These are phyloP conservation scores for Centroberyx gerrardi DNA, from an alignment of 2,797 vertebrate genomes.

Conservation along the genomic window DNA sequence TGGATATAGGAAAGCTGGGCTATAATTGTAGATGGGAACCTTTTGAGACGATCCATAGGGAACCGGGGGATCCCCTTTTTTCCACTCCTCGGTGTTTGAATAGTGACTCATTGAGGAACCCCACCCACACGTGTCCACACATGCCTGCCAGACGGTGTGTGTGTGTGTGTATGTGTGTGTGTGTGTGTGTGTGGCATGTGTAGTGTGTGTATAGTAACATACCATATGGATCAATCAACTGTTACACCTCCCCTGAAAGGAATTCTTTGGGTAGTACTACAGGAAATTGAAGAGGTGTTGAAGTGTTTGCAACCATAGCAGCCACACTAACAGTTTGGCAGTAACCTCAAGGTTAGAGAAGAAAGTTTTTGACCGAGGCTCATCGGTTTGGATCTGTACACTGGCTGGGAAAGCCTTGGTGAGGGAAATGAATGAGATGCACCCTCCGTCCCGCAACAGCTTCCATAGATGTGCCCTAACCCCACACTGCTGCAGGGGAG, in stretches of 20 bases:
- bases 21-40: constrained; percentile 55
- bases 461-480: constrained; percentile 46
- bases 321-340: neutral
- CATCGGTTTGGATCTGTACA: neutral
- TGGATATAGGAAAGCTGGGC: constrained; percentile 42
- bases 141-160: constrained; percentile 46
- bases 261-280: constrained; percentile 4
- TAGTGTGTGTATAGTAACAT: neutral
- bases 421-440: neutral
- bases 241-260: constrained; percentile 1
- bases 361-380: too few relatives aligned
- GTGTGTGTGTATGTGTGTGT: constrained; percentile 33
- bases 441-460: constrained; percentile 11
- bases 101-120: constrained; percentile 69
- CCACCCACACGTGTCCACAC: constrained; percentile 59
- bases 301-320: constrained; percentile 15
- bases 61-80: constrained; percentile 48
- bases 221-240: constrained; percentile 26
- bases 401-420: neutral
- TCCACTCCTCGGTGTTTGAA: constrained; percentile 47
- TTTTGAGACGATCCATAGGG: constrained; percentile 46
- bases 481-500: constrained; percentile 44
- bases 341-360: neutral
- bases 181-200: neutral
- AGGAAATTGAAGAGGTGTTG: constrained; percentile 36